Percentiles rank a stretch among this genome's conserved stretches.
These are phyloP conservation scores for Strigops habroptila DNA, from an alignment of 2,113 vertebrate species.

Conservation along the genomic window DNA sequence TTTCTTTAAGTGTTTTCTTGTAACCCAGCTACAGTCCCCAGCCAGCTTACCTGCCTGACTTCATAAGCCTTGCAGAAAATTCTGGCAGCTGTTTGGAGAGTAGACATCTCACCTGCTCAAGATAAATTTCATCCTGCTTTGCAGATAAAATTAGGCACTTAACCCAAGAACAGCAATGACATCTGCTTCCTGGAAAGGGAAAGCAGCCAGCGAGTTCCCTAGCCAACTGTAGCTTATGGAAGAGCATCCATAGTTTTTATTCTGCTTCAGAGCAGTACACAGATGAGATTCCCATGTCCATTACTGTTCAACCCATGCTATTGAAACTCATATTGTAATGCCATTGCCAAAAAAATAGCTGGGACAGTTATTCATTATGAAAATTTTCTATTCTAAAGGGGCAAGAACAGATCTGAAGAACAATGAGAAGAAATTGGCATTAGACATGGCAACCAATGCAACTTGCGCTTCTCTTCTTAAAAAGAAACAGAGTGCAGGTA, in stretches of 20 bases:
- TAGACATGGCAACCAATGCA: constrained; percentile 95
- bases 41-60: not conserved
- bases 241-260: not conserved
- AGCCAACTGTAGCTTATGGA: not conserved
- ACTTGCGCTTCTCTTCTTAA: constrained; percentile 91
- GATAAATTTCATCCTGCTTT: not conserved
- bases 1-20: not conserved
- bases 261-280: not conserved
- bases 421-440: constrained; percentile 94
- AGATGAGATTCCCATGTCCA: not conserved
- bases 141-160: not conserved
- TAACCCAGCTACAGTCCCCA: not conserved
- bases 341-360: not conserved
- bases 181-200: not conserved
- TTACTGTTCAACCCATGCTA: not conserved
- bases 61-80: not conserved
- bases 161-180: not conserved
- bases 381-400: constrained; percentile 72
- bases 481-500: constrained; percentile 83
- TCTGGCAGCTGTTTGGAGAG: not conserved
- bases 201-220: not conserved
- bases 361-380: not conserved
- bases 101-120: not conserved
- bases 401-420: constrained; percentile 89
- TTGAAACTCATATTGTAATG: not conserved